Evolutionary conservation across 2,797 vertebrate species (phyloP), one percentile per base, ranked within the genome.

Genomic region (Leucoraja ocellata): DNA sequence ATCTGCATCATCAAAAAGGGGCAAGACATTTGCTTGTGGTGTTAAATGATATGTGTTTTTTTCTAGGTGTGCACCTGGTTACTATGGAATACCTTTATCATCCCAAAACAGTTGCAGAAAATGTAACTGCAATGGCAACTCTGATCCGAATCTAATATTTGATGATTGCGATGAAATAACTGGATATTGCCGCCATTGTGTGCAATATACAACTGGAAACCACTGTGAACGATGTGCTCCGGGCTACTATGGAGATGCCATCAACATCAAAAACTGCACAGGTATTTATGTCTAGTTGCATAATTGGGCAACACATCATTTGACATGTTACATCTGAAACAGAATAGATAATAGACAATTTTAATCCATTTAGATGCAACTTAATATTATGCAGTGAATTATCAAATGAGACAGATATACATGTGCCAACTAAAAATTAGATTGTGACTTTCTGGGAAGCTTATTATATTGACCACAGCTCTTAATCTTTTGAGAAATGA

Each of bases 91-190:
- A 96, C 99, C 98, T 0, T 96, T 98, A 95, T 94, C 94, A 1
- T 94, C 97, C 6, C 98, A 98, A 94, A 97, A 96, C 94, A 97
- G 96, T 94, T 99, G 99, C 93, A 97, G 96, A 95, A 98, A 97
- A 95, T 99, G 99, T 9, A 96, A 99, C 95, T 99, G 99, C 95
- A 99, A 97, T 2, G 97, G 98, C 83, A 99, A 99, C 96, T 98
- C 98, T 0, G 99, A 99, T 95, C 99, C 99, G 65, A 99, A 99
- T 95, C 95, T 99, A 94, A 98, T 99, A 95, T 98, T 99, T 95
- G 98, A 97, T 46, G 98, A 99, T 94, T 99, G 99, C 92, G 97
- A 99, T 95, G 98, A 99, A 84, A 94, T 97, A 94, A 99, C 98
- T 0, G 99, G 99, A 63, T 96, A 97, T 94, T 99, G 99, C 92